Evolutionary conservation across 2,113 vertebrate species (phyloP).

Genomic region (Xyrauchen texanus): DNA sequence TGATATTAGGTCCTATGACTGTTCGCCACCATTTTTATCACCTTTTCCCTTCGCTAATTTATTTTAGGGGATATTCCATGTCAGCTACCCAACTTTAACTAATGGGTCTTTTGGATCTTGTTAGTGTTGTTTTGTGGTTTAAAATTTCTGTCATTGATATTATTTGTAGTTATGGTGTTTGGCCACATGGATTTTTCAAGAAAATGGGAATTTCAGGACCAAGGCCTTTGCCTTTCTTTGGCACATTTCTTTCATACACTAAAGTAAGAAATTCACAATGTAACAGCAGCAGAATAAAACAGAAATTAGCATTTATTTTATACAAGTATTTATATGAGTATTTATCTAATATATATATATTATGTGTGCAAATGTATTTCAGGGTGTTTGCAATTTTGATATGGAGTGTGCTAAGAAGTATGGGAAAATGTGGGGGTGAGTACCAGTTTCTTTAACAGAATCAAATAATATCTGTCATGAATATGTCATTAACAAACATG

Average conservation of each 20-base stretch:
- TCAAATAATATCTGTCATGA: no score
- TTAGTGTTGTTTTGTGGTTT: background rate
- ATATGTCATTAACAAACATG: no score
- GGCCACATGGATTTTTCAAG: slow-evolving; percentile 74
- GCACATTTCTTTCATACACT: slow-evolving; percentile 55
- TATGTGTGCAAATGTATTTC: slow-evolving; percentile 37
- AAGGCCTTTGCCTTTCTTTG: slow-evolving; percentile 76
- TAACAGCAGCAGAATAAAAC: no score
- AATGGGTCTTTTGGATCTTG: background rate
- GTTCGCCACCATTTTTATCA: no score
- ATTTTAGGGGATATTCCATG: no score
- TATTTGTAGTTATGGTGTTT: slow-evolving; percentile 75
- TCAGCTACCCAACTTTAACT: background rate
- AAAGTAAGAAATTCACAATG: slow-evolving; percentile 24
- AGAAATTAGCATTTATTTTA: no score
- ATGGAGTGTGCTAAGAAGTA: slow-evolving; percentile 76
- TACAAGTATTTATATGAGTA: no score
- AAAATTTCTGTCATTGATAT: background rate
- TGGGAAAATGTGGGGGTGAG: slow-evolving; percentile 83
- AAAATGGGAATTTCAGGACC: slow-evolving; percentile 80
- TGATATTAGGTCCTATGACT: no score
- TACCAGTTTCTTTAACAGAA: background rate
- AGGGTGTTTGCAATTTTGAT: slow-evolving; percentile 74
- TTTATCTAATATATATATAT: no score
- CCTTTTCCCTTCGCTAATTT: no score